Percentiles rank a stretch among this genome's conserved stretches.
Conservation (phyloP, 1,140 invertebrate species). For the Acromyrmex echinatior region DNA sequence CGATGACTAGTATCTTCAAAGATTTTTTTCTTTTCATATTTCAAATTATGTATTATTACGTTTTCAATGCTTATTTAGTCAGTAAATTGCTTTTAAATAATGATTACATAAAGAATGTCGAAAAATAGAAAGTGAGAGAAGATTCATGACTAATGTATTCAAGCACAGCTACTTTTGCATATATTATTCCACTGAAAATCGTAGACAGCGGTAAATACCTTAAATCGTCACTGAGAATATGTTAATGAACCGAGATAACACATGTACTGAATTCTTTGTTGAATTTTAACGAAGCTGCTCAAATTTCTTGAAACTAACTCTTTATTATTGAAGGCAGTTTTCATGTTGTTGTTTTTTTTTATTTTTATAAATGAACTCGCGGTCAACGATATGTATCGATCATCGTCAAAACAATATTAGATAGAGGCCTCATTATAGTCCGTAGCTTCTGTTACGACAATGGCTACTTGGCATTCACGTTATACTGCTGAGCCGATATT, state of each 20-base stretch:
- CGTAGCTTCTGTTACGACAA: constrained; percentile 69
- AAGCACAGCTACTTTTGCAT: constrained; percentile 27
- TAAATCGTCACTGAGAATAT: constrained; percentile 29
- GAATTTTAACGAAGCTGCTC: constrained; percentile 31
- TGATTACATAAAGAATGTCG: background rate
- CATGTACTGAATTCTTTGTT: constrained; percentile 23
- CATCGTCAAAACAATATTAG: constrained; percentile 65
- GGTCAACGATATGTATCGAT: constrained; percentile 62
- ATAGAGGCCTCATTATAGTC: constrained; percentile 67
- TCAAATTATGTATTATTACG: constrained; percentile 3
- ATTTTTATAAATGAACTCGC: background rate
- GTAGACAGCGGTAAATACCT: constrained; percentile 9
- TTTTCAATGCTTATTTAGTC: background rate
- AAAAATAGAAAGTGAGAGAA: constrained; percentile 40
- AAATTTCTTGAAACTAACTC: background rate
- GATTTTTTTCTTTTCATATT: background rate
- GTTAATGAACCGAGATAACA: constrained; percentile 39
- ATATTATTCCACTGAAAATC: constrained; percentile 38
- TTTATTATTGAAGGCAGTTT: background rate
- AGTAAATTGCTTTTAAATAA: constrained; percentile 12
- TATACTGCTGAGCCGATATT: constrained; percentile 67
- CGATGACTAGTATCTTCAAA: background rate
- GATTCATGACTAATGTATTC: constrained; percentile 31
- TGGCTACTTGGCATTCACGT: constrained; percentile 72
- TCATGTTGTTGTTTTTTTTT: background rate